These are phyloP conservation scores for Alectura lathami DNA, from an alignment of 2,113 vertebrate genomes.

Conservation along the genomic window DNA sequence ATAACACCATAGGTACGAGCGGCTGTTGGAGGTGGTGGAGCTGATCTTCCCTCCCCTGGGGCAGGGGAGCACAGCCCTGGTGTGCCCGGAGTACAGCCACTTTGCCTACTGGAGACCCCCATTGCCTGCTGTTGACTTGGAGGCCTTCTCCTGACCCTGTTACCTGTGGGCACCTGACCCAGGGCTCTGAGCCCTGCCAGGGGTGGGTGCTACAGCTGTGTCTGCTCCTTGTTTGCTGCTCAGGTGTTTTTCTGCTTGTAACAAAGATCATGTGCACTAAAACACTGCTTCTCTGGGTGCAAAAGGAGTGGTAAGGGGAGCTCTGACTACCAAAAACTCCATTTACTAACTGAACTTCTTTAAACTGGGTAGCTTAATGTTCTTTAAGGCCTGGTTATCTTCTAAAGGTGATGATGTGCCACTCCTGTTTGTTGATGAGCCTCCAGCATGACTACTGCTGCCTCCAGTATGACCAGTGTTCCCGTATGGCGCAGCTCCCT, in stretches of 20 bases:
- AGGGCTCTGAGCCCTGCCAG: background rate
- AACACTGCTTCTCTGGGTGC: background rate
- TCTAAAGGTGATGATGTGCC: background rate
- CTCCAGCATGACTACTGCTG: background rate
- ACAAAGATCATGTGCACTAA: background rate
- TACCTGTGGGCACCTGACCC: background rate
- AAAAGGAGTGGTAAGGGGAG: rapidly evolving
- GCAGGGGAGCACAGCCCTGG: conserved; percentile 59
- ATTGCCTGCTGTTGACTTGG: conserved; percentile 64
- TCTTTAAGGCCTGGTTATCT: background rate
- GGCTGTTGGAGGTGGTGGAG: conserved; percentile 86
- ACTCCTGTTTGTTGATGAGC: background rate
- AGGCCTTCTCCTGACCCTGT: background rate
- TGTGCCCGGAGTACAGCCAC: conserved; percentile 84
- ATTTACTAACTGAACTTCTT: background rate
- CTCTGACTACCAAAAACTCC: background rate
- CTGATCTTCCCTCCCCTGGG: conserved; percentile 86
- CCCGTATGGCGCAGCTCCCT: background rate
- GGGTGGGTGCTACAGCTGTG: background rate
- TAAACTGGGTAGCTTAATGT: background rate
- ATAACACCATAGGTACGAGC: conserved; percentile 78
- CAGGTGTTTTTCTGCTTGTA: background rate
- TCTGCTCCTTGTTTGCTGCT: background rate
- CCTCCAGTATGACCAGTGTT: background rate
- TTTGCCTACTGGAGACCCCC: conserved; percentile 84